phyloP scores from a whole-genome alignment of 2,797 vertebrate species.

The Mycteria americana region DNA sequence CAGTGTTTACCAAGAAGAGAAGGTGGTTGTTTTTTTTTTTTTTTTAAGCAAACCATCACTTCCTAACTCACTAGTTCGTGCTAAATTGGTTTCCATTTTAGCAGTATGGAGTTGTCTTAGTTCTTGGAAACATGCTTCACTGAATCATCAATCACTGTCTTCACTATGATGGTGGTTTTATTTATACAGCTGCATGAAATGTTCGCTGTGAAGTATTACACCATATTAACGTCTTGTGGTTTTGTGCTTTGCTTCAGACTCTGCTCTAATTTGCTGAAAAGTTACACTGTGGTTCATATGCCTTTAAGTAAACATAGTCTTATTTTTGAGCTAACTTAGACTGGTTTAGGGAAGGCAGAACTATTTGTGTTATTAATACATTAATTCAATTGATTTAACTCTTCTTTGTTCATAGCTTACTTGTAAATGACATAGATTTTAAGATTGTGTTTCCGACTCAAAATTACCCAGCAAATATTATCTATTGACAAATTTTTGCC shows the following conservation, averaged over 20 bases:
- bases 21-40: not conserved
- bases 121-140: not conserved
- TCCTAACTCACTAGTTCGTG: not conserved
- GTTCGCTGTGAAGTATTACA: not conserved
- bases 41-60: not conserved
- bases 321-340: not conserved
- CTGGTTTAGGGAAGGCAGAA: not conserved
- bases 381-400: not conserved
- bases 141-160: conserved; percentile 32
- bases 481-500: not conserved
- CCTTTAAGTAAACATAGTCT: not conserved
- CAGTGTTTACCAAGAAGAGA: not conserved
- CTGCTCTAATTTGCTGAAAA: not conserved
- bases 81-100: not conserved
- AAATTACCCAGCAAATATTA: not conserved
- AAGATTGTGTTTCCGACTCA: not conserved
- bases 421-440: not conserved
- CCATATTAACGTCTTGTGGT: not conserved
- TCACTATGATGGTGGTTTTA: not conserved
- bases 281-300: not conserved
- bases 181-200: conserved; percentile 14
- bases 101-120: not conserved
- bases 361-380: not conserved
- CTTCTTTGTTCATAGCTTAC: not conserved
- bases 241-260: not conserved